These are phyloP conservation scores for Chymomyza caudatula DNA, from an alignment of 2,888 invertebrate genomes.

Conservation along the genomic window DNA sequence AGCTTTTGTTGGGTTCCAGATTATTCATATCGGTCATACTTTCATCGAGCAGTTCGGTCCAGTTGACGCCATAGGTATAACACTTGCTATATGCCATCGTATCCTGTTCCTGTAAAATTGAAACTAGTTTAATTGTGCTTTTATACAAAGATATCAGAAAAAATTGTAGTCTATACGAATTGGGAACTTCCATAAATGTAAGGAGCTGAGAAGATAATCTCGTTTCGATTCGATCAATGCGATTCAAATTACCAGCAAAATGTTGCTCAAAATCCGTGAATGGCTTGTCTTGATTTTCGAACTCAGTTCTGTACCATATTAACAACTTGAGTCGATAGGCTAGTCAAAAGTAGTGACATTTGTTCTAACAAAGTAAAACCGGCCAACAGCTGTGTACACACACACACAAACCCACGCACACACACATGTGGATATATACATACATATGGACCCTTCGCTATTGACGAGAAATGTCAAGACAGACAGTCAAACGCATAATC, in stretches of 20 bases:
- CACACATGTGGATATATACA: neutral
- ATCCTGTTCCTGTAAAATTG: constrained; percentile 60
- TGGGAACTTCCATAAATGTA: too few species aligned
- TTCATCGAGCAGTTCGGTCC: constrained; percentile 80
- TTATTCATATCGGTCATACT: constrained; percentile 59
- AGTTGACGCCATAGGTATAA: constrained; percentile 85
- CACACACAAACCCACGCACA: neutral
- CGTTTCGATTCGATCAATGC: too few species aligned
- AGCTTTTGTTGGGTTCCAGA: constrained; percentile 79
- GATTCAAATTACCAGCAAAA: too few species aligned
- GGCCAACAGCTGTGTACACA: constrained; percentile 3
- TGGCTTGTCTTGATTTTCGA: too few species aligned
- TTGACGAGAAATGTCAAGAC: neutral
- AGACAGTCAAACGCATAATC: constrained; percentile 33
- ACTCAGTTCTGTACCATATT: too few species aligned
- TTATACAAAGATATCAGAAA: too few species aligned
- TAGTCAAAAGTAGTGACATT: too few species aligned
- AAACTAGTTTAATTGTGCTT: neutral
- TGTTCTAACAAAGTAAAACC: neutral
- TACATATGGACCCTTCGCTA: neutral
- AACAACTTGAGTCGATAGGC: too few species aligned
- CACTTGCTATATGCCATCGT: constrained; percentile 84
- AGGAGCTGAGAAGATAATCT: too few species aligned
- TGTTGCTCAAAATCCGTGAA: too few species aligned
- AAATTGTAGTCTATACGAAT: too few species aligned